A percentile compares a stretch with the other conserved stretches of the same genome.
phyloP scores from a whole-genome alignment of 2,888 invertebrate species.

The Drosophila mimetica region DNA sequence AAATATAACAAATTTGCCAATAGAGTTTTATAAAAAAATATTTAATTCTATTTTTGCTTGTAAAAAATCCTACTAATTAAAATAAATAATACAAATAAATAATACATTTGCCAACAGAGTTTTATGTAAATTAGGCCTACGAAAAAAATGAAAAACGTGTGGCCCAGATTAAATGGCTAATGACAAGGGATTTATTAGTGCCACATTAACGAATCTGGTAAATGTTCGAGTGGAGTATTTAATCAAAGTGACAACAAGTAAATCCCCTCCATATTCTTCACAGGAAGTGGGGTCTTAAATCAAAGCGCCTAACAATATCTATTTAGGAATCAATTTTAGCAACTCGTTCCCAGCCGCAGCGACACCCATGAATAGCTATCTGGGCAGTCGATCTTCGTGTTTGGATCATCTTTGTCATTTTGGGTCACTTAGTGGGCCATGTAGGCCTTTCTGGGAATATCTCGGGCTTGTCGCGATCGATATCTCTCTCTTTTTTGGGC shows the following conservation, averaged over 20 bases:
- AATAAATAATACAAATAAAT: no score
- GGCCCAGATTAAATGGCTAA: slow-evolving; percentile 1
- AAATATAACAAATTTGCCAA: no score
- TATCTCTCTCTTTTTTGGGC: slow-evolving; percentile 11
- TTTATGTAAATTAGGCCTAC: neutral
- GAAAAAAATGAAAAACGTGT: neutral
- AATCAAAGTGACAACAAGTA: slow-evolving; percentile 8
- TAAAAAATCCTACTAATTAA: no score
- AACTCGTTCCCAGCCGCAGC: neutral
- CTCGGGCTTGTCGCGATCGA: slow-evolving; percentile 26
- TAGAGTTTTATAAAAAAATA: no score
- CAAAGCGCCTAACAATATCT: slow-evolving; percentile 16
- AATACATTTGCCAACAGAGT: no score
- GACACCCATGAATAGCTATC: slow-evolving; percentile 5
- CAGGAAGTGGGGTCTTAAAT: slow-evolving; percentile 23
- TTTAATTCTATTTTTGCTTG: no score
- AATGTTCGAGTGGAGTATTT: neutral
- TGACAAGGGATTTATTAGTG: neutral
- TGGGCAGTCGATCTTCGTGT: slow-evolving; percentile 7
- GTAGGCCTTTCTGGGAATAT: slow-evolving; percentile 25
- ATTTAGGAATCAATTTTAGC: slow-evolving; percentile 18
- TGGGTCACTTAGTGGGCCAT: slow-evolving; percentile 26
- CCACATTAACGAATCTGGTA: neutral
- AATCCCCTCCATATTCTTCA: neutral
- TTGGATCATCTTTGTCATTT: slow-evolving; percentile 33